Percentiles rank a stretch among this genome's conserved stretches.
Conservation (phyloP, 2,113 vertebrate genomes). For the Aphelocoma coerulescens region DNA sequence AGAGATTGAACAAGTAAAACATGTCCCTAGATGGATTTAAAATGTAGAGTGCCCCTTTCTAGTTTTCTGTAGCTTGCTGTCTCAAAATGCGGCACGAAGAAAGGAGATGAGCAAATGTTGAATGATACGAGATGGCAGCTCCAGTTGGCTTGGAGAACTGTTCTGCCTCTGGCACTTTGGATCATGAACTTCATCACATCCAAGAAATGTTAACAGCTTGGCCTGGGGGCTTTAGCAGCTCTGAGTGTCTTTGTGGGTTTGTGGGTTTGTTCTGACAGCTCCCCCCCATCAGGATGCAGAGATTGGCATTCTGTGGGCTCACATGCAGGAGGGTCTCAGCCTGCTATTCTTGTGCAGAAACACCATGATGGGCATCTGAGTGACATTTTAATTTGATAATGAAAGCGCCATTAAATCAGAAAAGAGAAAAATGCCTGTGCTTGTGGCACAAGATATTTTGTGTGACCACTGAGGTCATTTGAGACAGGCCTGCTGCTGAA, state of each 20-base stretch:
- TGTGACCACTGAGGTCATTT: slow-evolving; percentile 23
- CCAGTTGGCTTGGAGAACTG: slow-evolving; percentile 1
- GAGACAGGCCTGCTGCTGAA: slow-evolving; percentile 37
- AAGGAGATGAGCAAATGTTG: slow-evolving; percentile 40
- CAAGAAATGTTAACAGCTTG: slow-evolving; percentile 60
- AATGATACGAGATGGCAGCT: slow-evolving; percentile 50
- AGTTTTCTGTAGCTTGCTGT: neutral
- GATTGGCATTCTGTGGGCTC: neutral
- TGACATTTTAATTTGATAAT: slow-evolving; percentile 73
- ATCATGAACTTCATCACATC: slow-evolving; percentile 50
- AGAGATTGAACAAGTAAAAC: neutral
- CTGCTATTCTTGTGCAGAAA: slow-evolving; percentile 55
- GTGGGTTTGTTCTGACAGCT: slow-evolving; percentile 60
- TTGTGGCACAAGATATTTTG: slow-evolving; percentile 36
- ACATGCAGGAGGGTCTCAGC: slow-evolving; percentile 21
- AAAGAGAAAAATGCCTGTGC: slow-evolving; percentile 16
- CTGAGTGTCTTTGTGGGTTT: slow-evolving; percentile 47
- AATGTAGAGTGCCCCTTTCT: neutral
- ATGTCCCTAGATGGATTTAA: neutral
- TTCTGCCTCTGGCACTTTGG: slow-evolving; percentile 60
- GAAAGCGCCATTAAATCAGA: slow-evolving; percentile 13
- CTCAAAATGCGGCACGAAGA: neutral
- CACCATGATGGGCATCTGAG: slow-evolving; percentile 46
- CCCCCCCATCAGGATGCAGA: neutral
- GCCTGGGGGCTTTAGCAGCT: slow-evolving; percentile 42